phyloP scores from a whole-genome alignment of 2,888 invertebrate species.

The Cosmopolites sordidus region DNA sequence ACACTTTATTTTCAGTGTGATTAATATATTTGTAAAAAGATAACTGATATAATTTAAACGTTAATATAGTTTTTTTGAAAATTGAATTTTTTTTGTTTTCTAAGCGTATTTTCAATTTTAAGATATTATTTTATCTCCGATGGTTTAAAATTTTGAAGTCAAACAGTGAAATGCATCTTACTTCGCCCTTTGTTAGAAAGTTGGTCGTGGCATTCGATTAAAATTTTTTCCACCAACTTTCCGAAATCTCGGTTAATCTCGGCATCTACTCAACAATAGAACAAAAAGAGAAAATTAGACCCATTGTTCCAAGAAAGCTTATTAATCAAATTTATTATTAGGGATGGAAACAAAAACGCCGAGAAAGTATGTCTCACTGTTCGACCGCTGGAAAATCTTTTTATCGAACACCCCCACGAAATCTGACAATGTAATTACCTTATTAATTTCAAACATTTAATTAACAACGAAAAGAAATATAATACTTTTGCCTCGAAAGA shows the following conservation, averaged over 20 bases:
- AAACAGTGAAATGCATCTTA: not conserved
- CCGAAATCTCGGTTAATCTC: constrained; percentile 4
- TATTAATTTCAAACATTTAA: no score
- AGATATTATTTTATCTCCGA: no score
- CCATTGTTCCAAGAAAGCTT: constrained; percentile 11
- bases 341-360: constrained; percentile 3
- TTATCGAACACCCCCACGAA: not conserved
- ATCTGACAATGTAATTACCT: no score
- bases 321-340: constrained; percentile 20
- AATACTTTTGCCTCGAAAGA: no score
- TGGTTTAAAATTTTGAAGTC: no score
- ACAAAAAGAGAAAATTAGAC: constrained; percentile 15
- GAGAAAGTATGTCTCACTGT: constrained; percentile 14
- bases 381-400: constrained; percentile 6
- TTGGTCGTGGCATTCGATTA: constrained; percentile 6
- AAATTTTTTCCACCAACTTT: constrained; percentile 7
- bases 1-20: no score
- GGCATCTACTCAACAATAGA: not conserved
- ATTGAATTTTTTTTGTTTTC: no score
- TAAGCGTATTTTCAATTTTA: no score
- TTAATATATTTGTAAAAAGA: no score
- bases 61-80: no score
- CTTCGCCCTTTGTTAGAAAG: not conserved
- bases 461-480: no score
- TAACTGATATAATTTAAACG: no score